Evolutionary conservation across 2,113 vertebrate species (phyloP).

Genomic region (Nibea coibor): DNA sequence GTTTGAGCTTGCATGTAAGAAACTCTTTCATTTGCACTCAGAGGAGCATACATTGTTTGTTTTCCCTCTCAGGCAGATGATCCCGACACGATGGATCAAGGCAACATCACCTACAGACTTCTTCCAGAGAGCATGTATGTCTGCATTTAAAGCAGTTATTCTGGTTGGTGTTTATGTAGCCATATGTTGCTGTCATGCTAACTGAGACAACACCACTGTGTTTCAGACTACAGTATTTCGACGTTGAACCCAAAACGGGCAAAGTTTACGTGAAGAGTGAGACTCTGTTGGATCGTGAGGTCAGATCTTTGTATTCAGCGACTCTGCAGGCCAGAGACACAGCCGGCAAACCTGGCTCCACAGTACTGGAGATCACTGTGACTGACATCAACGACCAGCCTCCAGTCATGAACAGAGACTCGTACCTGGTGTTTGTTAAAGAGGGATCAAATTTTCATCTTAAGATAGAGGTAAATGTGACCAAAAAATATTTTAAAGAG

Average conservation of each 20-base stretch:
- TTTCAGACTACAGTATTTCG: conserved; percentile 83
- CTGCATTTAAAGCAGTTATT: background rate
- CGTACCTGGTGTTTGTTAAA: conserved; percentile 83
- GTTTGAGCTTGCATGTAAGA: background rate
- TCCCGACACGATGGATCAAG: conserved; percentile 84
- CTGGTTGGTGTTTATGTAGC: background rate
- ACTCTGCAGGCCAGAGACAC: conserved; percentile 90
- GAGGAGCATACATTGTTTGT: background rate
- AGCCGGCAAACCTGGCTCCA: conserved; percentile 69
- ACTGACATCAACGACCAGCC: conserved; percentile 87
- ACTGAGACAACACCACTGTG: background rate
- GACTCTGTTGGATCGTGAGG: conserved; percentile 86
- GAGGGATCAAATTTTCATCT: conserved; percentile 77
- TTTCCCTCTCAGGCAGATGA: conserved; percentile 86
- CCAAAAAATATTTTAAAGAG: background rate
- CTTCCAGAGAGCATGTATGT: conserved; percentile 89
- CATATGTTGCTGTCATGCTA: background rate
- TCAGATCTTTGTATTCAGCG: conserved; percentile 82
- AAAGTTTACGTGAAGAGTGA: conserved; percentile 80
- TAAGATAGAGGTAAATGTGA: conserved; percentile 81
- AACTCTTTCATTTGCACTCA: background rate
- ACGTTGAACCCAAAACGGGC: conserved; percentile 79
- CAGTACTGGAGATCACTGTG: conserved; percentile 86
- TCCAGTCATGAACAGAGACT: conserved; percentile 80
- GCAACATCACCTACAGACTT: conserved; percentile 87